Evolutionary conservation across 2,797 vertebrate species (phyloP), one percentile per base, ranked within the genome.

Genomic region (Cottoperca gobio): DNA sequence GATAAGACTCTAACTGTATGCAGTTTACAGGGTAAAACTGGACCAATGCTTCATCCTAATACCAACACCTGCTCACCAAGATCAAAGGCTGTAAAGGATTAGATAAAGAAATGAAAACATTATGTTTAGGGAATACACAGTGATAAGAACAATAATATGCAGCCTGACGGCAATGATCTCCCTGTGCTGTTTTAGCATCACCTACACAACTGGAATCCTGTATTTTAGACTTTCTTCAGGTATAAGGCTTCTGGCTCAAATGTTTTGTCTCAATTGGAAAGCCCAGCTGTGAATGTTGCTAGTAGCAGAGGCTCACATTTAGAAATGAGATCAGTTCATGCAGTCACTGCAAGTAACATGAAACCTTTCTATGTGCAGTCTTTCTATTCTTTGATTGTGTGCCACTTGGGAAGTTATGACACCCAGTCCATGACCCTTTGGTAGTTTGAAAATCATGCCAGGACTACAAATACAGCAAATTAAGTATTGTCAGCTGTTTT

Each of bases 61-160:
- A 40, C 50, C 10, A 66, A 48, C 9, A 60, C 84, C 80, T 83
- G 85, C 89, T 91, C 89, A 92, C 79, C 87, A 91, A 88, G 23
- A 33, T 72, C 73, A 83, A 53, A 73, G 80, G 63, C 71, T 77
- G 42, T 37, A 45, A 14, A 59, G 64, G 21, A 67, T 76, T 59
- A 59, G 10, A 73, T 67, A 45, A 65, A 68, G 37, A 68, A 43
- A 53, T 43, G 1, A 59, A 5, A 42, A 66, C 23, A 68, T n/a
- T 21, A 40, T 59, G 39, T 75, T n/a, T 40, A 64, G 19, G 45
- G 60, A 86, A 69, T 53, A n/a, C 2, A 24, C 6, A 17, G 46
- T 58, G 50, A 80, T 60, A 37, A 24, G 16, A 57, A 69, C 7
- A 62, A 73, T 79, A 70, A 76, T 42, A 28, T 60, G 64, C 54